Base-by-base conservation (phyloP, 2,888 invertebrate species). In the Drosophila recens region DNA sequence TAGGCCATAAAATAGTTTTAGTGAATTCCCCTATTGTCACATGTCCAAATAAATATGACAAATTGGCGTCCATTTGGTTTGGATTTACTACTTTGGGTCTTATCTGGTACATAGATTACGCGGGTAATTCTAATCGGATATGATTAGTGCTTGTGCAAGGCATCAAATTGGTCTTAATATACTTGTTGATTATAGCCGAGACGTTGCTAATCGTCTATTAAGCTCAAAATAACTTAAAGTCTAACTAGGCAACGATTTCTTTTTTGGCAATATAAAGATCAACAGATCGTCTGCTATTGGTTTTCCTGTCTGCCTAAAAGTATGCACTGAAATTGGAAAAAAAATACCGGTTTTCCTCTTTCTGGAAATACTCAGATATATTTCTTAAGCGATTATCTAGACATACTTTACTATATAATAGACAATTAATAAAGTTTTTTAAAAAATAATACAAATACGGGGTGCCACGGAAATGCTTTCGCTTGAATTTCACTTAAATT, bases 31-130 rank as follows among this genome's bases (percentile, higher is more conserved):
- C 40, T 20, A 27, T n/a, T 49, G 80, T 54, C 69, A 79, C 75
- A 80, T 80, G 70, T 48, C 43, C 20, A 23, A 79, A 76, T 76
- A 76, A 76, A 76, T 64, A 76, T 64, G 42, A 20, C 33, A 40
- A 36, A 34, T 45, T 65, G 56, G 13, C 43, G 36, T 5, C 54
- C 36, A 67, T 15, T 20, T 27, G 8, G 23, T 23, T 23, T 17
- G 58, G 42, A 58, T 43, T 75, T 54, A 68, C 49, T 4, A 34
- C 38, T 17, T 27, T 11, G 20, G 1, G 1, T 9, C 20, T 67
- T 34, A 69, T 69, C 80, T 33, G 34, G 23, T 17, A 34, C 9
- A 34, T 40, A n/a, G 72, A 58, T 65, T 51, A 27, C 9, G 27
- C 9, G 27, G 38, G 20, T 6, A 15, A 34, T 59, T 20, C 27